Conservation (phyloP, 2,888 invertebrate genomes). For the Dryomyza anilis region DNA sequence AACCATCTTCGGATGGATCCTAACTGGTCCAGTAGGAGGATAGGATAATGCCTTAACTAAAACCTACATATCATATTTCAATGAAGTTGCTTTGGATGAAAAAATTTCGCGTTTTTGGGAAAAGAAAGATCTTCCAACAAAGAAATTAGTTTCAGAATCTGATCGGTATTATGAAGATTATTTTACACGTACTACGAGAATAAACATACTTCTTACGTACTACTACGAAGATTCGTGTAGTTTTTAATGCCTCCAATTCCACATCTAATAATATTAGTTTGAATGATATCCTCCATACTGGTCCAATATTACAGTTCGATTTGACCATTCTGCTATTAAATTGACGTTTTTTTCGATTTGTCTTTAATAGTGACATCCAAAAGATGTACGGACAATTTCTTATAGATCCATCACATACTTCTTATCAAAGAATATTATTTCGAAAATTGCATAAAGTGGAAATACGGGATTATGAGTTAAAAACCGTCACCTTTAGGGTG, state of each 20-base stretch:
- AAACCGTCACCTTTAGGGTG: too few species aligned
- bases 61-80: too few species aligned
- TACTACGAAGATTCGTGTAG: neutral
- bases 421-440: neutral
- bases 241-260: neutral
- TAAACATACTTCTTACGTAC: neutral
- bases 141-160: neutral
- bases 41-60: neutral
- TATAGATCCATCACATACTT: too few species aligned
- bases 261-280: too few species aligned
- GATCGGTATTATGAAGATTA: neutral
- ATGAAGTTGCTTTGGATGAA: too few species aligned
- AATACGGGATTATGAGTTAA: neutral
- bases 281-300: too few species aligned
- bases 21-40: neutral
- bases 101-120: too few species aligned
- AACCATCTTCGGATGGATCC: too few species aligned
- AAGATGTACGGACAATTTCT: too few species aligned
- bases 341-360: neutral
- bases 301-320: too few species aligned
- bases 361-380: neutral
- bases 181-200: neutral
- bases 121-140: neutral
- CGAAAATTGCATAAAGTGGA: neutral
- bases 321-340: neutral